These are phyloP conservation scores for Lottia gigantea DNA, from an alignment of 2,888 invertebrate species.

Conservation along the genomic window DNA sequence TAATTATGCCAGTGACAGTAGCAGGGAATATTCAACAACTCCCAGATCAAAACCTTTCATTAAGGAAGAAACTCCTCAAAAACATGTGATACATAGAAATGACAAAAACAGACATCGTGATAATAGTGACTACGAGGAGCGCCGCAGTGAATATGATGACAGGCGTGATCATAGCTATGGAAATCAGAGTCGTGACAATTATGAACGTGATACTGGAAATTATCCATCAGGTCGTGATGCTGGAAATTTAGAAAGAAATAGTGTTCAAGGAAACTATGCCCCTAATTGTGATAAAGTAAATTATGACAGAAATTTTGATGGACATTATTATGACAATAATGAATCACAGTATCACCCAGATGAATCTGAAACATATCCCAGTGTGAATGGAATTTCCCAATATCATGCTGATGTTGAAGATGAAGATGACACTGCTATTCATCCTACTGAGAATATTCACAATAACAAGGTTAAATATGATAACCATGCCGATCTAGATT, in stretches of 20 bases:
- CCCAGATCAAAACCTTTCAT: background rate
- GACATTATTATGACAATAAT: background rate
- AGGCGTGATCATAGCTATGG: background rate
- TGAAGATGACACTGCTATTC: background rate
- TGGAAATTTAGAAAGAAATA: background rate
- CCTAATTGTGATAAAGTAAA: too few species aligned
- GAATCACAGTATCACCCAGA: background rate
- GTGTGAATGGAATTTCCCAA: background rate
- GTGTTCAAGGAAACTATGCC: too few species aligned
- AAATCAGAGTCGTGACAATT: background rate
- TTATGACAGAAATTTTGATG: background rate
- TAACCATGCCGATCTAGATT: background rate
- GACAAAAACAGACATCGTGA: background rate
- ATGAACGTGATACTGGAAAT: too few species aligned
- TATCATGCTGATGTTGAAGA: constrained; percentile 5
- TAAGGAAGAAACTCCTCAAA: background rate
- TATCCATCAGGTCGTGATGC: background rate
- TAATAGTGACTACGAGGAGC: too few species aligned
- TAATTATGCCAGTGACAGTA: background rate
- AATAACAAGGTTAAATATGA: background rate
- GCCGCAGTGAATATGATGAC: too few species aligned
- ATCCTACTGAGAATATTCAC: background rate
- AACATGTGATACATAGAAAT: background rate
- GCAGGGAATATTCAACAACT: background rate
- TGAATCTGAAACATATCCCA: background rate